These are phyloP conservation scores for Timandra comae DNA, from an alignment of 2,888 invertebrate genomes.

Conservation along the genomic window DNA sequence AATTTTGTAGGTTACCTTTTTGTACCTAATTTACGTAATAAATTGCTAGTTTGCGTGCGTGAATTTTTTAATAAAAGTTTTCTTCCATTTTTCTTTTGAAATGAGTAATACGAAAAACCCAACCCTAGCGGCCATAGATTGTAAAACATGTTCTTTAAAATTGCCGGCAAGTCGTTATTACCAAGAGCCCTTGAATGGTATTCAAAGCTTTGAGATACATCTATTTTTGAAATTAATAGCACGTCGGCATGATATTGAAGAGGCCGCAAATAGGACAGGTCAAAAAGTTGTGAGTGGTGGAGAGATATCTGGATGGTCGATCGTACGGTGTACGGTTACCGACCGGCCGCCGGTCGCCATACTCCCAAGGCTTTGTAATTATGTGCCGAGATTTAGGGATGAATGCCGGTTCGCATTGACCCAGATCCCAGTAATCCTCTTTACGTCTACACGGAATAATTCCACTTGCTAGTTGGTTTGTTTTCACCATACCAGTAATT, in stretches of 20 bases:
- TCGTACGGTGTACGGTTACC: constrained; percentile 22
- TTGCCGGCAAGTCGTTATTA: constrained; percentile 7
- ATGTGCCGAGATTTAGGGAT: constrained; percentile 55
- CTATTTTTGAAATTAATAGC: constrained; percentile 17
- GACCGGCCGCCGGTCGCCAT: constrained; percentile 24
- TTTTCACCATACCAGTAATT: no score
- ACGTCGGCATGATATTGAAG: constrained; percentile 22
- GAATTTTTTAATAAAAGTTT: constrained; percentile 2
- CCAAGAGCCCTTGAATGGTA: constrained; percentile 10
- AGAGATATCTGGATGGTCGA: constrained; percentile 29
- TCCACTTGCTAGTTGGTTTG: constrained; percentile 10
- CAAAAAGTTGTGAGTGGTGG: constrained; percentile 44
- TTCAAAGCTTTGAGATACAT: constrained; percentile 10
- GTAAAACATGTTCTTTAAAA: constrained; percentile 3
- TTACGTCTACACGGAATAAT: constrained; percentile 11
- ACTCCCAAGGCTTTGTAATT: constrained; percentile 40
- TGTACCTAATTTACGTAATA: background rate
- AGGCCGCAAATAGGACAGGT: constrained; percentile 29
- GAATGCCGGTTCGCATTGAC: constrained; percentile 44
- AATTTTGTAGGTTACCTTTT: constrained; percentile 7
- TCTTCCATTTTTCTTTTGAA: background rate
- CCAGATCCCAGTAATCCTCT: constrained; percentile 45
- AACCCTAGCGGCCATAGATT: no score
- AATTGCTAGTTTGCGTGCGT: background rate
- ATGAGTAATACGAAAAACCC: no score